A percentile compares a stretch with the other conserved stretches of the same genome.
phyloP scores from a whole-genome alignment of 2,797 vertebrate genomes.

The Philypnodon macrostomus region DNA sequence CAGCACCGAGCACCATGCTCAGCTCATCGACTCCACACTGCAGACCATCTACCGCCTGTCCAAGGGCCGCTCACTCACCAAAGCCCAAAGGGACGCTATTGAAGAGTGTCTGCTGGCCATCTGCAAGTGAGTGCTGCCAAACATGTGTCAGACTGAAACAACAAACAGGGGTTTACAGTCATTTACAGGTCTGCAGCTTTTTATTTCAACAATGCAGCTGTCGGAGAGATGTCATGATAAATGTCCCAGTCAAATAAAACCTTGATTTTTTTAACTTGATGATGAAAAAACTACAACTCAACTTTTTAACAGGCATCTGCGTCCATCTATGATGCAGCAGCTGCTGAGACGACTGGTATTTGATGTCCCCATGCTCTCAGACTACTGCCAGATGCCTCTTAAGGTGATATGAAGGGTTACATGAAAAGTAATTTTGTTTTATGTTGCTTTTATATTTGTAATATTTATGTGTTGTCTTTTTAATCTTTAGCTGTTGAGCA shows the following conservation, averaged over 20 bases:
- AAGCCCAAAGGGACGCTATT: conserved; percentile 95
- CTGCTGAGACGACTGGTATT: conserved; percentile 94
- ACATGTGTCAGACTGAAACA: neutral
- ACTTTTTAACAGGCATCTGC: conserved; percentile 80
- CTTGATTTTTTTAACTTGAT: neutral
- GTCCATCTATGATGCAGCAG: conserved; percentile 96
- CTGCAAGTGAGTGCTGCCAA: conserved; percentile 83
- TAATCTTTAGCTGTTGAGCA: conserved; percentile 85
- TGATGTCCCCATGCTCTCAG: conserved; percentile 91
- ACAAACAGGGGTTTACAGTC: neutral
- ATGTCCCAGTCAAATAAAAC: neutral
- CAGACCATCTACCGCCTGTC: conserved; percentile 96
- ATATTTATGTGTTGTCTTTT: conserved; percentile 1
- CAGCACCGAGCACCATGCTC: conserved; percentile 87
- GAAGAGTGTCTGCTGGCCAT: conserved; percentile 94
- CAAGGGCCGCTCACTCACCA: conserved; percentile 95
- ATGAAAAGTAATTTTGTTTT: neutral
- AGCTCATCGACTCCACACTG: conserved; percentile 89
- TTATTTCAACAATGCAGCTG: neutral
- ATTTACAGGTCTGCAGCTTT: neutral
- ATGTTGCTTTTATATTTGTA: neutral
- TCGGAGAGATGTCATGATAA: neutral
- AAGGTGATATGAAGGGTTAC: conserved; percentile 85
- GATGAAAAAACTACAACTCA: neutral
- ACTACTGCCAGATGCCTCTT: conserved; percentile 95